Evolutionary conservation across 2,113 vertebrate species (phyloP).

Genomic region (Clarias macrocephalus): DNA sequence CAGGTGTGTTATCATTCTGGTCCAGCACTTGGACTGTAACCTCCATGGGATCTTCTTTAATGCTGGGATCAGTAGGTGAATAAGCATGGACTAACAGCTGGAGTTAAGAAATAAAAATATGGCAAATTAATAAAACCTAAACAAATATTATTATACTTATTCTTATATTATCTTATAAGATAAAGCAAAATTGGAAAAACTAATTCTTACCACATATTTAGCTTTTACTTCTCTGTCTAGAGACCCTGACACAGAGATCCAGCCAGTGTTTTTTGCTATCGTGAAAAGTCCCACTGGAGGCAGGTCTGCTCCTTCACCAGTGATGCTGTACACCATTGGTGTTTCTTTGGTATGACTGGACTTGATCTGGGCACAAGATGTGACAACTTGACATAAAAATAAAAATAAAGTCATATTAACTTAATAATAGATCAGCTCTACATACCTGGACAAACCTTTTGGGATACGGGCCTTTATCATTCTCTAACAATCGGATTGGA

Average conservation of each 20-base stretch:
- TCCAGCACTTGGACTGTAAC: conserved; percentile 65
- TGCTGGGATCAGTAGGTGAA: neutral
- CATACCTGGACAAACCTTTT: conserved; percentile 55
- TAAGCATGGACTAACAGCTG: conserved; percentile 63
- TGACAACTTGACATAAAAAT: neutral
- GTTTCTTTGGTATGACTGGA: conserved; percentile 43
- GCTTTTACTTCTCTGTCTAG: conserved; percentile 65
- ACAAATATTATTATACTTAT: neutral
- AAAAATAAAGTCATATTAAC: neutral
- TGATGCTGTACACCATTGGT: conserved; percentile 62
- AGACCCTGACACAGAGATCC: conserved; percentile 56
- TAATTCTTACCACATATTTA: conserved; percentile 47
- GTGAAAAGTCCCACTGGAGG: conserved; percentile 60
- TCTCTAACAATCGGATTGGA: conserved; percentile 48
- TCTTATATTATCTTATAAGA: conserved; percentile 42
- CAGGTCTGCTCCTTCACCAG: conserved; percentile 65
- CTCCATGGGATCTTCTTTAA: conserved; percentile 59
- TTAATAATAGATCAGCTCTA: neutral
- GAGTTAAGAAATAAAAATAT: neutral
- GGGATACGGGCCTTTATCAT: conserved; percentile 60
- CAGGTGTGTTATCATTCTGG: conserved; percentile 70
- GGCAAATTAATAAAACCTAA: neutral
- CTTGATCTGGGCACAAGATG: conserved; percentile 61
- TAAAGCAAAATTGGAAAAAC: neutral
- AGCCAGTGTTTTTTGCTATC: conserved; percentile 49